Evolutionary conservation across 2,113 vertebrate species (phyloP).

Genomic region (Oreochromis aureus): DNA sequence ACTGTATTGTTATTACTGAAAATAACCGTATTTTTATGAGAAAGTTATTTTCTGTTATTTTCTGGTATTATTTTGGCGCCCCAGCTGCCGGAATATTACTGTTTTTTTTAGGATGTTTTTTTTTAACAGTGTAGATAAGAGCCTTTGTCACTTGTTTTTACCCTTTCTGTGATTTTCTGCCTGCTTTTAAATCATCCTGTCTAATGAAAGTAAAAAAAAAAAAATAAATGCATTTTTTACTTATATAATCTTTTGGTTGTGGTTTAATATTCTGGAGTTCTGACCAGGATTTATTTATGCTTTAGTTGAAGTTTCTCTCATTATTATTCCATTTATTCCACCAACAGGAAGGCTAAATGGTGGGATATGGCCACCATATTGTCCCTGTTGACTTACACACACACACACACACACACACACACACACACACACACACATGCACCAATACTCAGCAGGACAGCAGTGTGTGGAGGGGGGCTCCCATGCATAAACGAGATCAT

Average conservation of each 20-base stretch:
- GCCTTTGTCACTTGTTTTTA: neutral
- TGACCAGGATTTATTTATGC: neutral
- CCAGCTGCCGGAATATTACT: too few species aligned
- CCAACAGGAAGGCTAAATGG: slow-evolving; percentile 34
- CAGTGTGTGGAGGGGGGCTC: slow-evolving; percentile 1
- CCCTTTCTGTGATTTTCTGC: neutral
- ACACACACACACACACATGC: neutral
- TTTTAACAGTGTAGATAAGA: neutral
- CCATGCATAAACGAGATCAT: slow-evolving; percentile 61
- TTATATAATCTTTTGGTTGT: neutral
- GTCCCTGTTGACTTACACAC: slow-evolving; percentile 45
- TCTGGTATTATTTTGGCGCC: too few species aligned
- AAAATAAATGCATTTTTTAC: neutral
- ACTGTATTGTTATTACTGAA: too few species aligned
- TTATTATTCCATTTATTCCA: slow-evolving; percentile 13
- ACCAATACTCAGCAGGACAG: neutral
- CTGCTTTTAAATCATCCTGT: neutral
- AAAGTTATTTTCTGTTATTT: too few species aligned
- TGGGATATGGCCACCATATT: slow-evolving; percentile 56
- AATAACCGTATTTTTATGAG: too few species aligned
- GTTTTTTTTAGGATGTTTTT: too few species aligned
- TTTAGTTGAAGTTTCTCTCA: slow-evolving; percentile 1
- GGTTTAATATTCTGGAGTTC: neutral
- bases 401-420: neutral
- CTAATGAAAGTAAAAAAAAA: neutral